Evolutionary conservation across 2,888 invertebrate genomes (phyloP), one percentile per base, ranked within the genome.

Genomic region (Ophioninae sp.): DNA sequence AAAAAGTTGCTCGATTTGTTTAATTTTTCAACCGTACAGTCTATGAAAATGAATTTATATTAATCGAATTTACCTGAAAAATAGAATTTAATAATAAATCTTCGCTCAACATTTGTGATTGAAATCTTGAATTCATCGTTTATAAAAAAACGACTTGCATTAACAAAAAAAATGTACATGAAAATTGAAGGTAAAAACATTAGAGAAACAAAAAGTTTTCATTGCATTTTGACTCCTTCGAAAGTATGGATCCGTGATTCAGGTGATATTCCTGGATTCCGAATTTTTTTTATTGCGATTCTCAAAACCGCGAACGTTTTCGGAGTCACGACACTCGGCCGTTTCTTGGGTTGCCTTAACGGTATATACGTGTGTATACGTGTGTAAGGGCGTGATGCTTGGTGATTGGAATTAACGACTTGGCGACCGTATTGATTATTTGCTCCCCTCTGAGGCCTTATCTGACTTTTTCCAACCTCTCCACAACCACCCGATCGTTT

Each of bases 341-440:
- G 70, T 65, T 59, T 73, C 79, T 76, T 61, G 62, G 69, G 65
- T 72, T 67, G 67, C 85, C 82, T 84, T 86, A 50, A 44, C 17
- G 10, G 13, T 59, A 56, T 23, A 39, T 56, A 20, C 21, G 37
- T 65, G 6, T 64, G 20, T 23, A 67, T 74, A 83, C 77, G 82
- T 81, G 84, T 84, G 85, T 87, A 85, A 86, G 88, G 88, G 88
- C 88, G 88, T 89, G 89, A 89, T 89, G 88, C 87, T 86, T 88
- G 89, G 88, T 89, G 90, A 91, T 91, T 90, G 90, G 90, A 90
- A 91, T 91, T 91, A 90, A 90, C 90, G 89, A 91, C 89, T 89
- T 87, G 90, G 88, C 89, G 89, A 91, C 89, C 88, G 89, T 91
- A 90, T 91, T 90, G 91, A 91, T 91, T 91, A 91, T 90, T 89